Base-by-base conservation (phyloP, 1,140 invertebrate species). In the Temnothorax longispinosus region DNA sequence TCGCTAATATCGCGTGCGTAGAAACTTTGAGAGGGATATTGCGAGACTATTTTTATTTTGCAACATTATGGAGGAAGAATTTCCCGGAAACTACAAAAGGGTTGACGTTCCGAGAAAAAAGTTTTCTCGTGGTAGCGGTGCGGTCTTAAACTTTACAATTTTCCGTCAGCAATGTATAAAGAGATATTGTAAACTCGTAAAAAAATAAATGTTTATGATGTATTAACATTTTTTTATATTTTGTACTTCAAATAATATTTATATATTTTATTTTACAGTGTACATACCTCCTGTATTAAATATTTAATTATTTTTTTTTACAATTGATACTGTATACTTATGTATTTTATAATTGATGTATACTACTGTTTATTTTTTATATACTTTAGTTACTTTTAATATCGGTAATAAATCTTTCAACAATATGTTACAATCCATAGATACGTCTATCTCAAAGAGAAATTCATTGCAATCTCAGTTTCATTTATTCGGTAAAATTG, bases 401-500 rank as follows among this genome's bases (percentile, higher is more conserved):
- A 47, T 44, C 15, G 6, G 58, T 54, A 56, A 72, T 41, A 81
- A 71, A 81, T 82, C 1, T 82, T 21, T 38, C 15, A 56, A 56
- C 15, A 56, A 69, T 2, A 44, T 47, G 32, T 52, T 71, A 47
- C 44, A 69, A 81, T 52, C 27, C 27, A 47, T 58, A 60, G 3
- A 60, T 54, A 71, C 21, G n/a, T 50, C 13, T 60, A 13, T 41
- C 15, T 50, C 3, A n/a, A 35, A 52, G 21, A 60, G 1, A 50
- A 82, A 47, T 56, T 58, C 4, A 27, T 41, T 41, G 5, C 10
- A 41, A 15, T 62, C n/a, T 2, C 15, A 35, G 0, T 41, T 56
- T n/a, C 1, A 67, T 50, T 85, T 77, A 85, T 77, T 58, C 56
- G 5, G 75, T 62, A 21, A 27, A 86, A 18, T 56, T 65, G 71